Conservation (phyloP, 2,797 vertebrate species). For the Astyanax mexicanus region DNA sequence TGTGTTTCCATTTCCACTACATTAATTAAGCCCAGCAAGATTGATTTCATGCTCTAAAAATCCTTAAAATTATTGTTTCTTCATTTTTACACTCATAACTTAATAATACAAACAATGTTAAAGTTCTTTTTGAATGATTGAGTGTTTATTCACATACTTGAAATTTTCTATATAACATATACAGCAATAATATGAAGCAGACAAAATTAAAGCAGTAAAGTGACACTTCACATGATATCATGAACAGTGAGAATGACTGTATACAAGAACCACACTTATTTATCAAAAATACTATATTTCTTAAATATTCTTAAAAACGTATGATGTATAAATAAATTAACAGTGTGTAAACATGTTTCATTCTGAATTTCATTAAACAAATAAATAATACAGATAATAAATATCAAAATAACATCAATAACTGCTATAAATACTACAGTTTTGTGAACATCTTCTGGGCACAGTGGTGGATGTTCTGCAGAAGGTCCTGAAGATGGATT, state of each 20-base stretch:
- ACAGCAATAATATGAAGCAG: no score
- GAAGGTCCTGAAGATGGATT: neutral
- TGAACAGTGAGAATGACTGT: neutral
- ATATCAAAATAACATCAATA: neutral
- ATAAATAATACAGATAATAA: neutral
- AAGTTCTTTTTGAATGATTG: no score
- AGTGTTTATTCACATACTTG: no score
- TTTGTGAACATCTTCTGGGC: neutral
- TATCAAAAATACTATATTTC: neutral
- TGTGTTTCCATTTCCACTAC: no score
- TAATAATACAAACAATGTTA: no score
- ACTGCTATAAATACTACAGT: neutral
- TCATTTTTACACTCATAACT: no score
- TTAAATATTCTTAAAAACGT: neutral
- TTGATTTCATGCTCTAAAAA: no score
- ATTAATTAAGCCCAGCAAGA: no score
- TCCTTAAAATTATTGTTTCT: no score
- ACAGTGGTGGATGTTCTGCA: neutral
- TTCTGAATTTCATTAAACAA: neutral
- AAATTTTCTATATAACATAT: no score
- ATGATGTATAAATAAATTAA: conserved; percentile 9
- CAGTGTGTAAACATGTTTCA: neutral
- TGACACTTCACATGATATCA: neutral
- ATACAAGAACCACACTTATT: neutral
- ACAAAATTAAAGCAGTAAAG: neutral